phyloP scores from a whole-genome alignment of 2,113 vertebrate species.

The Gopherus evgoodei region DNA sequence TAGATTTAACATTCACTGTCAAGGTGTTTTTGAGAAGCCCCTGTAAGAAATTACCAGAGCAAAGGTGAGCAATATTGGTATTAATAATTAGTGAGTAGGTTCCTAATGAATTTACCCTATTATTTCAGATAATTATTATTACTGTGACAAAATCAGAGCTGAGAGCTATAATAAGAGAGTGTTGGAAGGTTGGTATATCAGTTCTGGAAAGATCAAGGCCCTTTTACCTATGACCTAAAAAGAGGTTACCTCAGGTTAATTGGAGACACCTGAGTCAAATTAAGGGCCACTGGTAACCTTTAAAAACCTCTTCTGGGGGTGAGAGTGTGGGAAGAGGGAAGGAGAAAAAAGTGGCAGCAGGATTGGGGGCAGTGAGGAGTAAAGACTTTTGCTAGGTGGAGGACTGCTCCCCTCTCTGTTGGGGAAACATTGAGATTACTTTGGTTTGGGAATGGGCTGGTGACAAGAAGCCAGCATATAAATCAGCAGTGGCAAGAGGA shows the following conservation, averaged over 20 bases:
- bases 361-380: background rate
- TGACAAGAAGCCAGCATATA: background rate
- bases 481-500: background rate
- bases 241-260: background rate
- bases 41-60: fast-evolving
- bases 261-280: background rate
- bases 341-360: background rate
- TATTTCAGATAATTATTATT: background rate
- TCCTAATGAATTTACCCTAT: background rate
- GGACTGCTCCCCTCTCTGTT: background rate
- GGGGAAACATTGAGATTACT: background rate
- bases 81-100: background rate
- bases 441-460: background rate
- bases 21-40: background rate
- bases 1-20: background rate
- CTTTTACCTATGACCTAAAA: background rate
- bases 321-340: background rate
- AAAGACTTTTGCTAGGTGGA: background rate
- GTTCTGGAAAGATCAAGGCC: background rate
- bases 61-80: background rate
- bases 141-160: background rate
- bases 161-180: background rate
- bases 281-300: background rate
- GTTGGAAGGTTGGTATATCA: background rate
- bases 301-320: background rate